phyloP scores from a whole-genome alignment of 2,888 invertebrate species.

The Magallana nippona region DNA sequence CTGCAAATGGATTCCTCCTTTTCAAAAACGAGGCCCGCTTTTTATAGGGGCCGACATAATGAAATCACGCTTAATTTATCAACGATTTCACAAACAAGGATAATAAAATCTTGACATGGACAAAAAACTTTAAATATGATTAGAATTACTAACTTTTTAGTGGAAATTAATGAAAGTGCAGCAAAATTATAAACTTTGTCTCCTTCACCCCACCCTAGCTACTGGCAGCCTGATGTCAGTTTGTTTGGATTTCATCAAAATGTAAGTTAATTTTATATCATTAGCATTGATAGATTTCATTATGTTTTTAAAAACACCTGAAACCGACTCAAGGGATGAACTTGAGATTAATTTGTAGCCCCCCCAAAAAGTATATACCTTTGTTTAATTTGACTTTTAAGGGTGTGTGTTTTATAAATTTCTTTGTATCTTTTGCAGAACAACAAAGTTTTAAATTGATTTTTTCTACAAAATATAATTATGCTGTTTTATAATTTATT shows the following conservation, averaged over 20 bases:
- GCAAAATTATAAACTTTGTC: neutral
- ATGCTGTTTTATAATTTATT: no score
- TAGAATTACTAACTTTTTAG: neutral
- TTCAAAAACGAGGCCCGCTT: neutral
- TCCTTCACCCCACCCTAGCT: no score
- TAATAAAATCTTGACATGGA: slow-evolving; percentile 13
- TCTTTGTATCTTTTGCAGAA: no score
- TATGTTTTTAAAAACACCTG: neutral
- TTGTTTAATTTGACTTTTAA: no score
- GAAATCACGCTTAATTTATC: neutral
- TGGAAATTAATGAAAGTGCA: slow-evolving; percentile 14
- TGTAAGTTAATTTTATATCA: neutral
- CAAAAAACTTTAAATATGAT: neutral
- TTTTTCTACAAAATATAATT: no score
- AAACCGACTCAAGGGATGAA: no score
- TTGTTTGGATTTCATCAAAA: neutral
- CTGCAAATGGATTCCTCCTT: neutral
- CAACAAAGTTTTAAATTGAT: no score
- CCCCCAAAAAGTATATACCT: no score
- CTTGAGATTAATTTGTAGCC: no score
- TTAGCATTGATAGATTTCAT: neutral
- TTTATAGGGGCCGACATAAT: neutral
- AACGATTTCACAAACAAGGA: neutral
- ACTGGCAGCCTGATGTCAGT: neutral
- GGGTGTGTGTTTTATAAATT: no score